Conservation (phyloP, 2,888 invertebrate species). For the Beris chalybata region DNA sequence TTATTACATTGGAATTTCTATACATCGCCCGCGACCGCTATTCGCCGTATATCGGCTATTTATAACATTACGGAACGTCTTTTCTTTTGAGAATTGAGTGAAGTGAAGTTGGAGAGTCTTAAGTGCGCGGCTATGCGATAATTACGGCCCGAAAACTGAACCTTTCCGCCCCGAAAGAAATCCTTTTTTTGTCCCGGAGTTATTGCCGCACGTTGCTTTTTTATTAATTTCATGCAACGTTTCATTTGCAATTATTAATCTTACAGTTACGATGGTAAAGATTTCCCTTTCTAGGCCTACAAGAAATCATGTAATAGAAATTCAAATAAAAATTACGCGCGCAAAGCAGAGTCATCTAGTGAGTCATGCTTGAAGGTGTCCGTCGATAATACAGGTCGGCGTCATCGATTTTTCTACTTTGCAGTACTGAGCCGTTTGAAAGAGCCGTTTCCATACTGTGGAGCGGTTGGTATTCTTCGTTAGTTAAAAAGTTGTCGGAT, state of each 20-base stretch:
- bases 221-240: background rate
- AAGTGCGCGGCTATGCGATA: constrained; percentile 15
- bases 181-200: background rate
- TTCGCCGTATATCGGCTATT: too few relatives aligned
- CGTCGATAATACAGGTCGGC: constrained; percentile 16
- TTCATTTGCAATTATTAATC: too few relatives aligned
- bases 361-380: background rate
- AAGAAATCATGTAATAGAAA: too few relatives aligned
- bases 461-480: too few relatives aligned
- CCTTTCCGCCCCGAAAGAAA: too few relatives aligned
- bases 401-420: too few relatives aligned
- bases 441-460: background rate
- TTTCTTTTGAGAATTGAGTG: background rate
- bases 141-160: background rate
- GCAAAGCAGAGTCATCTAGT: constrained; percentile 15
- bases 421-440: constrained; percentile 19
- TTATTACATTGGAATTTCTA: constrained; percentile 34
- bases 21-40: background rate
- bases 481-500: too few relatives aligned
- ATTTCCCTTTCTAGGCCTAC: too few relatives aligned
- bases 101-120: constrained; percentile 10
- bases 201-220: too few relatives aligned
- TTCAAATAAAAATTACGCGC: too few relatives aligned
- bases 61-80: too few relatives aligned
- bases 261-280: background rate